Evolutionary conservation across 2,113 vertebrate species (phyloP).

Genomic region (Dicerorhinus sumatrensis): DNA sequence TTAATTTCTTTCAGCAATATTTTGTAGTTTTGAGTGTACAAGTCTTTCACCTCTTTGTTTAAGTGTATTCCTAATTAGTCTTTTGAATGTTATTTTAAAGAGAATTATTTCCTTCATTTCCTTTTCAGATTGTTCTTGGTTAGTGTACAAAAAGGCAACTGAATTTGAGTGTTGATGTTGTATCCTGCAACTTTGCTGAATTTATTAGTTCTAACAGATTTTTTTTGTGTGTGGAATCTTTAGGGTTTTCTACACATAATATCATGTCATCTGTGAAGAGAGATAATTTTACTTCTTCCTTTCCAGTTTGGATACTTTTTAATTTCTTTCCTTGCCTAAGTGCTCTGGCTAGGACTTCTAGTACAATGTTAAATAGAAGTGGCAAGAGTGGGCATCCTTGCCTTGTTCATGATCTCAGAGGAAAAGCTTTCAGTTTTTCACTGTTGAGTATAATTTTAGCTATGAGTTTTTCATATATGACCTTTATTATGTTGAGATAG

Average conservation of each 20-base stretch:
- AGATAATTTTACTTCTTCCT: not conserved
- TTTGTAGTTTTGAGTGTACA: not conserved
- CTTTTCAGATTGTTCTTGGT: not conserved
- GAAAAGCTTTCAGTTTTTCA: not conserved
- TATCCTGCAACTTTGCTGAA: not conserved
- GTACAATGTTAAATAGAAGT: not conserved
- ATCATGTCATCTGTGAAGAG: not conserved
- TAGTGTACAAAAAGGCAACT: not conserved
- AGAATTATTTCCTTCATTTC: not conserved
- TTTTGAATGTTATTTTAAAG: not conserved
- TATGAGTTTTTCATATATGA: not conserved
- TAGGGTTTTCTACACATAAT: not conserved
- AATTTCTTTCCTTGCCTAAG: not conserved
- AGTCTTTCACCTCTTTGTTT: not conserved
- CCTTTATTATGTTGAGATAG: not conserved
- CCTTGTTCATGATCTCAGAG: not conserved
- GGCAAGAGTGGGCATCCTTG: not conserved
- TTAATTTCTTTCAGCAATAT: not conserved
- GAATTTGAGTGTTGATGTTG: not conserved
- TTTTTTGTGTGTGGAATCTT: not conserved
- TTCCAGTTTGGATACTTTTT: not conserved
- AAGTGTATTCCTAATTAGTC: constrained; percentile 26
- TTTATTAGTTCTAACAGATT: not conserved
- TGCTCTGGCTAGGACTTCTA: not conserved
- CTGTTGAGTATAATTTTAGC: not conserved